Conservation (phyloP, 1,140 invertebrate genomes). For the Drosophila mojavensis region DNA sequence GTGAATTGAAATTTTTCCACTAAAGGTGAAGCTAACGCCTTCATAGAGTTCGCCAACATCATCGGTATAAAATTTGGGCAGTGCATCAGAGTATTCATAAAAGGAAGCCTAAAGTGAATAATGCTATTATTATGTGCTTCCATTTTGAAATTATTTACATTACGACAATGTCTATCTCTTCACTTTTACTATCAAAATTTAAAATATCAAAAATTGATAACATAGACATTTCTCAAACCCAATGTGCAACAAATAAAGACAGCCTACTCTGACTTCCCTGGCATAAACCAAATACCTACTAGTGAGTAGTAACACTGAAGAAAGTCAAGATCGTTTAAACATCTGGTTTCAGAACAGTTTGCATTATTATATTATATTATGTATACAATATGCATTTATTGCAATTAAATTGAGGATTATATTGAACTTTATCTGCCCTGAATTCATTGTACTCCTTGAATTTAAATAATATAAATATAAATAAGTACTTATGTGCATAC, state of each 20-base stretch:
- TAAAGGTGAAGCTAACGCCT: conserved; percentile 73
- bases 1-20: conserved; percentile 62
- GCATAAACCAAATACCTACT: no score
- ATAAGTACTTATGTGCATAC: no score
- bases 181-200: background rate
- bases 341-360: no score
- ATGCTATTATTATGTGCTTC: background rate
- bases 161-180: conserved; percentile 28
- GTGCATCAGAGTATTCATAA: conserved; percentile 70
- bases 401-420: no score
- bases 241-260: background rate
- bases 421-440: no score
- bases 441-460: no score
- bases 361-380: no score
- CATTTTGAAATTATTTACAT: background rate
- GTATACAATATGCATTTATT: no score
- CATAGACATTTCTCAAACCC: conserved; percentile 14
- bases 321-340: no score
- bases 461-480: no score
- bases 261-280: conserved; percentile 7
- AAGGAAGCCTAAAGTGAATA: conserved; percentile 60
- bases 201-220: conserved; percentile 21
- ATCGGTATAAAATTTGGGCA: conserved; percentile 62
- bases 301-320: no score
- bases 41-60: conserved; percentile 65